A percentile compares a stretch with the other conserved stretches of the same genome.
Conservation (phyloP, 2,888 invertebrate species). For the Dynastes hyllus region DNA sequence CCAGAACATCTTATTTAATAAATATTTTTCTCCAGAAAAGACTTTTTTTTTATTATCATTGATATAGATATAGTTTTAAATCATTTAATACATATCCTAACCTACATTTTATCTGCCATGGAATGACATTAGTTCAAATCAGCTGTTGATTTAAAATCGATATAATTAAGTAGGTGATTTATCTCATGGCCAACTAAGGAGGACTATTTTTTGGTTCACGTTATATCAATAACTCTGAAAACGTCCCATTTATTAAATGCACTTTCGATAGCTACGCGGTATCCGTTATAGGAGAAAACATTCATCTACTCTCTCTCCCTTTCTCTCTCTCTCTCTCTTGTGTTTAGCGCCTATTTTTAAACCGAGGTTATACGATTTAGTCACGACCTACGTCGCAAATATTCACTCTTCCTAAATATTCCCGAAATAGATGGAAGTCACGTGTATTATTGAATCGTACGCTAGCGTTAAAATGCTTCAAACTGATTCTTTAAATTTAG, state of each 20-base stretch:
- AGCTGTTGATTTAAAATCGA: too few relatives aligned
- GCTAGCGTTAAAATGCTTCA: conserved; percentile 57
- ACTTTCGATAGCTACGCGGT: background rate
- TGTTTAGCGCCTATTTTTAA: conserved; percentile 67
- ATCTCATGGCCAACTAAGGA: too few relatives aligned
- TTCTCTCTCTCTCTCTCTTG: conserved; percentile 56
- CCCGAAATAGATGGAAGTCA: conserved; percentile 64
- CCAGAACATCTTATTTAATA: too few relatives aligned
- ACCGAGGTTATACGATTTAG: conserved; percentile 51
- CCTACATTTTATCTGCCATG: too few relatives aligned
- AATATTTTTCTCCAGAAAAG: too few relatives aligned
- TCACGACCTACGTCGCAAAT: conserved; percentile 64
- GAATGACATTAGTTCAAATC: too few relatives aligned
- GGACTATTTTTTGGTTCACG: too few relatives aligned
- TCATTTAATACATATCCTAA: too few relatives aligned
- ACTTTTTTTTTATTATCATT: too few relatives aligned
- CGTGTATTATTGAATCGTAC: conserved; percentile 60
- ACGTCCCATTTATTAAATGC: background rate
- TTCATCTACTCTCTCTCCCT: background rate
- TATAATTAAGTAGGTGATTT: too few relatives aligned
- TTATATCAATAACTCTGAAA: background rate
- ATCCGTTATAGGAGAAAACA: conserved; percentile 7
- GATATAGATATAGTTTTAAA: too few relatives aligned
- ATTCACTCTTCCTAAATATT: conserved; percentile 63
- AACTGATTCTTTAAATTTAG: conserved; percentile 63